Percentiles rank a stretch among this genome's conserved stretches.
Evolutionary conservation across 2,113 vertebrate genomes (phyloP).

Genomic region (Bos taurus): ARS-UCD2.0 NC_037352.1:14943501-14944000

Average conservation of each 20-base stretch:
- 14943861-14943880: neutral
- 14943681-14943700: neutral
- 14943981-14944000: neutral
- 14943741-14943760: neutral
- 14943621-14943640: neutral
- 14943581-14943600: neutral
- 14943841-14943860: neutral
- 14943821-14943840: neutral
- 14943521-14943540: neutral
- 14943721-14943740: neutral
- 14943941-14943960: neutral
- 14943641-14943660: neutral
- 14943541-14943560: neutral
- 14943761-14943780: neutral
- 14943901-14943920: neutral
- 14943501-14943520: neutral
- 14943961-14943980: neutral
- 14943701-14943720: neutral
- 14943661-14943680: neutral
- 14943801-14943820: neutral
- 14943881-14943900: neutral
- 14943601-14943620: neutral
- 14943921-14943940: neutral
- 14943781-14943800: neutral
- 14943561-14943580: neutral